Base-by-base conservation (phyloP, 2,797 vertebrate genomes). In the Siniperca obscura region DNA sequence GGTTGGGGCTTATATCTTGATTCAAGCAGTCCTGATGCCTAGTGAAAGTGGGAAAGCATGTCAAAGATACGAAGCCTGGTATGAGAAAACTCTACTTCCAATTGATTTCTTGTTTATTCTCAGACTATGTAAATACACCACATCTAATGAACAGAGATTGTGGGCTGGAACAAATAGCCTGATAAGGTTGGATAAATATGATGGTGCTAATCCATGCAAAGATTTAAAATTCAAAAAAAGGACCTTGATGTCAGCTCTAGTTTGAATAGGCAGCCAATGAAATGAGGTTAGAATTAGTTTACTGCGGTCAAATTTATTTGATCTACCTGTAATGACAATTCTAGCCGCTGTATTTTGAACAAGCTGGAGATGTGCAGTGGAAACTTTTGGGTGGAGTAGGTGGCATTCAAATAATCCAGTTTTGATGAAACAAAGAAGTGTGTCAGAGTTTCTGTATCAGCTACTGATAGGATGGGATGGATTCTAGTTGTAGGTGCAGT, bases 261-360 rank as follows among this genome's bases (percentile, higher is more conserved):
- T 72, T 42, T 78, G 40, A 78, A 85, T 42, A 61, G 19, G 19
- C 62, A 74, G 25, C 19, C 27, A 72, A 21, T 34, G 40, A 34
- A 53, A 50, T 52, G 12, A 66, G 25, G 67, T 19, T 56, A 25
- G n/a, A 76, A 69, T 68, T 30, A 53, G 55, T 68, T n/a, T 56
- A 42, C 30, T 50, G 57, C 59, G 0, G 42, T 74, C 50, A 83
- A 62, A 79, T 64, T 19, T 59, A 74, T 82, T 86, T 69, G 42
- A 62, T 82, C 38, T 59, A 44, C 17, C n/a, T 60, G 34, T 65
- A 25, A 80, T 69, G 27, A 69, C 50, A 69, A 48, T 80, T 67
- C 50, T 61, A 44, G n/a, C 42, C 0, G 22, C 1, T 7, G 34
- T 12, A 40, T 61, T 69, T 65, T 59, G 5, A 62, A 16, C 19